Evolutionary conservation across 2,888 invertebrate species (phyloP).

Genomic region (Trypoxylon attenuatum): DNA sequence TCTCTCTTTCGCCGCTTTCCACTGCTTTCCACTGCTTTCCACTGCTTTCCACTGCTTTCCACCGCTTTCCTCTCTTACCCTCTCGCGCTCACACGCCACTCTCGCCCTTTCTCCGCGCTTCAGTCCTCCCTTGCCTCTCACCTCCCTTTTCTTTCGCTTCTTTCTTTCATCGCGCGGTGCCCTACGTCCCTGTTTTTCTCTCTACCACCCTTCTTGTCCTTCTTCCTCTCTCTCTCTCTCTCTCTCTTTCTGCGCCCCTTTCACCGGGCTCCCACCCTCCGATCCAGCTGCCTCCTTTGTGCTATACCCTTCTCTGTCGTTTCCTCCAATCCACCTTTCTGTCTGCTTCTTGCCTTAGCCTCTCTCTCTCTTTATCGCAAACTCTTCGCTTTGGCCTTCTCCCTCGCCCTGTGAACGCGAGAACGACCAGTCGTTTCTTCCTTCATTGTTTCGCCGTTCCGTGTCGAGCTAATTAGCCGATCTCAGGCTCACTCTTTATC

Average conservation of each 20-base stretch:
- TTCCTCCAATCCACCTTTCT: not conserved
- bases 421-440: too few species aligned
- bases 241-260: not conserved
- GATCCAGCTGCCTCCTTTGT: too few species aligned
- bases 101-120: not conserved
- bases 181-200: not conserved
- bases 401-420: too few species aligned
- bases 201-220: not conserved
- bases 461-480: constrained; percentile 1
- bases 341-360: not conserved
- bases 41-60: not conserved
- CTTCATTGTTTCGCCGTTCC: too few species aligned
- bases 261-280: not conserved
- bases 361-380: not conserved
- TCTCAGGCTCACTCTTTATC: not conserved
- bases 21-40: not conserved
- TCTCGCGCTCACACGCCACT: not conserved
- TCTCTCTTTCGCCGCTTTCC: constrained; percentile 14
- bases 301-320: constrained; percentile 2
- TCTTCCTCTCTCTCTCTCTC: not conserved
- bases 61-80: not conserved
- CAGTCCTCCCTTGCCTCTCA: not conserved
- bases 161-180: constrained; percentile 5
- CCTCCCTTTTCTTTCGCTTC: not conserved
- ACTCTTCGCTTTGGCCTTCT: too few species aligned